Base-by-base conservation (phyloP, 2,797 vertebrate genomes). In the Echeneis naucrates region DNA sequence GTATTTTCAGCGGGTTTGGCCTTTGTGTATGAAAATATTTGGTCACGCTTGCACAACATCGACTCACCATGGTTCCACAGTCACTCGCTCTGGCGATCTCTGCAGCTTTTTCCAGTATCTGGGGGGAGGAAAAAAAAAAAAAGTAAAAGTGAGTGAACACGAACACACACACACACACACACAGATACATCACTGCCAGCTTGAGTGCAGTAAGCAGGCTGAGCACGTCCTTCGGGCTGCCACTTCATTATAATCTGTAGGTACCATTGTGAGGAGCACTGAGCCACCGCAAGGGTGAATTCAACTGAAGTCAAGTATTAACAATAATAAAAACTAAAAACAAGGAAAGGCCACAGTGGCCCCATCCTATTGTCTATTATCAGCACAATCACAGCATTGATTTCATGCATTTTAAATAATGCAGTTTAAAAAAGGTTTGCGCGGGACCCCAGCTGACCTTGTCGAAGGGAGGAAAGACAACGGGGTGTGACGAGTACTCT, bases 31-130 rank as follows among this genome's bases (percentile, higher is more conserved):
- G 24, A 13, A 44, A 50, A 48, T 54, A 45, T 26, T 59, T 23
- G 38, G 21, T 37, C 38, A 30, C 10, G 37, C 44, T 27, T 2
- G 45, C 57, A 55, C 21, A 24, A 10, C 23, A 44, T 55, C 0
- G 12, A 86, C 92, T 92, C 69, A 97, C 95, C 88, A 97, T 95
- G 47, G 95, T 90, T 65, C 88, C 87, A 56, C 93, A 93, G 83
- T 99, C 98, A 75, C 88, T 95, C 47, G 94, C 95, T 72, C 91
- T 69, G 78, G 92, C 96, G 52, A 99, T 97, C 80, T 98, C 96
- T 78, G 98, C 97, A 82, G 98, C 98, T 86, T 99, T 99, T 91
- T 99, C 98, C 92, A 99, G 94, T 89, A 99, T 99, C 98, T 99
- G 93, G n/a, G n/a, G n/a, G n/a, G n/a, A n/a, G n/a, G n/a, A 54